phyloP scores from a whole-genome alignment of 2,888 invertebrate species.

The Nemurella pictetii region DNA sequence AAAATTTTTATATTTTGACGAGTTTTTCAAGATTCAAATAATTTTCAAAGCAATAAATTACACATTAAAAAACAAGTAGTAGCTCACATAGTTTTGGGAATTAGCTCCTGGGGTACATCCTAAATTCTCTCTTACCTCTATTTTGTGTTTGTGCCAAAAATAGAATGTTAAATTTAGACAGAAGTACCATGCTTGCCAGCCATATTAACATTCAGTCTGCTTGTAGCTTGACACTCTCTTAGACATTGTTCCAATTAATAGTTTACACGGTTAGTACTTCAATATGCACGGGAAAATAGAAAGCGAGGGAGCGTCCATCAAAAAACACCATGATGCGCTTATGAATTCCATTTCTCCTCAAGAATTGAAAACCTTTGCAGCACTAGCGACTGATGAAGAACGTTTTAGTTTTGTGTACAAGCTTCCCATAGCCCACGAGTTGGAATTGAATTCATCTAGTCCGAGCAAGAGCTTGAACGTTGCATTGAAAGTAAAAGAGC shows the following conservation, averaged over 20 bases:
- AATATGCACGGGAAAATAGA: constrained; percentile 22
- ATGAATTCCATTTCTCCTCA: constrained; percentile 59
- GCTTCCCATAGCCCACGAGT: constrained; percentile 47
- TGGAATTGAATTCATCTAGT: constrained; percentile 51
- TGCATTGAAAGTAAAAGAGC: constrained; percentile 67
- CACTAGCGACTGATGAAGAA: constrained; percentile 65
- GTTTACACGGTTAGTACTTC: neutral
- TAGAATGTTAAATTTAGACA: constrained; percentile 13
- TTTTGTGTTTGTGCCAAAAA: neutral
- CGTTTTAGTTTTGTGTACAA: constrained; percentile 62
- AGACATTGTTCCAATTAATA: neutral
- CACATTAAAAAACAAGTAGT: too few relatives aligned
- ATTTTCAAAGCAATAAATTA: too few relatives aligned
- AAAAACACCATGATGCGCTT: constrained; percentile 65
- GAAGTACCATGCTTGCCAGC: neutral
- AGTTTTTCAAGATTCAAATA: too few relatives aligned
- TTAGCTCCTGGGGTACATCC: too few relatives aligned
- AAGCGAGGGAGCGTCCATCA: constrained; percentile 54
- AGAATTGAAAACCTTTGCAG: constrained; percentile 65
- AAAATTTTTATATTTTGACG: too few relatives aligned
- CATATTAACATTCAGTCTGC: neutral
- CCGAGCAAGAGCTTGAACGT: constrained; percentile 61
- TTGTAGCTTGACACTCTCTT: neutral
- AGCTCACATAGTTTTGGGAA: too few relatives aligned
- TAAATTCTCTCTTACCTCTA: too few relatives aligned